A percentile compares a stretch with the other conserved stretches of the same genome.
phyloP scores from a whole-genome alignment of 1,140 invertebrate genomes.

The Eciton burchellii region DNA sequence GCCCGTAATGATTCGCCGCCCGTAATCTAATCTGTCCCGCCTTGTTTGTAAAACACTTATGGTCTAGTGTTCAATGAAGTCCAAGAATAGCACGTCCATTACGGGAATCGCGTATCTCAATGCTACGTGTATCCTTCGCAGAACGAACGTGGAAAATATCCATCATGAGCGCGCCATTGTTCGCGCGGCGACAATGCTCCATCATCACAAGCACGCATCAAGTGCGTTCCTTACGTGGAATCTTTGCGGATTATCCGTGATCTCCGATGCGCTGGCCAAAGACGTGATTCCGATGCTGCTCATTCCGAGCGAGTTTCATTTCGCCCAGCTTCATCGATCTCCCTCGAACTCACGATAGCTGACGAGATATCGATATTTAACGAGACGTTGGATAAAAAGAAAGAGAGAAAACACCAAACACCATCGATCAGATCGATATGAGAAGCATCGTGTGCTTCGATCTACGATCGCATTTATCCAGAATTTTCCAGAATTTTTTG shows the following conservation, averaged over 20 bases:
- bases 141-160: constrained; percentile 32
- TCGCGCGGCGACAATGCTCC: neutral
- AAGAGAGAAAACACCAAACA: too few relatives aligned
- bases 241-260: constrained; percentile 8
- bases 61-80: constrained; percentile 34
- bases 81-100: constrained; percentile 38
- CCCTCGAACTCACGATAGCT: neutral
- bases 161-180: neutral
- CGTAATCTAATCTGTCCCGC: constrained; percentile 53
- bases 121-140: constrained; percentile 18
- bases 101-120: constrained; percentile 13
- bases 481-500: too few relatives aligned
- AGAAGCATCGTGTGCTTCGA: neutral
- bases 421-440: neutral
- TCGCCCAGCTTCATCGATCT: constrained; percentile 1
- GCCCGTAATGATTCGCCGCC: constrained; percentile 45
- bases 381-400: too few relatives aligned
- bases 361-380: constrained; percentile 37
- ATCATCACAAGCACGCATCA: neutral
- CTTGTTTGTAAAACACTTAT: constrained; percentile 49
- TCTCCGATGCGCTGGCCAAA: neutral
- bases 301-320: constrained; percentile 27
- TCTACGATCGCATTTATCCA: too few relatives aligned
- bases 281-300: neutral
- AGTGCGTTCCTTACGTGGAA: neutral